Evolutionary conservation across 2,797 vertebrate genomes (phyloP).

Genomic region (Hyperoplus immaculatus): DNA sequence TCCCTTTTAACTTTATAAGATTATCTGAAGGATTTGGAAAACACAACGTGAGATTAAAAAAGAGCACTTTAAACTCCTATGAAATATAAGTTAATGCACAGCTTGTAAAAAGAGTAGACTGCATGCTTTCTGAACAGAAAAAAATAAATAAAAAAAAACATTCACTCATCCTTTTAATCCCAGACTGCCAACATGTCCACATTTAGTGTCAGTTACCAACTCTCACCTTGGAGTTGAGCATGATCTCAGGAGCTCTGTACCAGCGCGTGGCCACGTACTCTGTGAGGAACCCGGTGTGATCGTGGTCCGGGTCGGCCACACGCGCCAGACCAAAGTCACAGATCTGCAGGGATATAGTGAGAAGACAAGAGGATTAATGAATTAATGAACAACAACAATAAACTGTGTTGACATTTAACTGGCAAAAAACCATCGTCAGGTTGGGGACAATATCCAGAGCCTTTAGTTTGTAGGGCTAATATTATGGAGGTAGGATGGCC

Average conservation of each 20-base stretch:
- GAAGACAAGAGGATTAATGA: not conserved
- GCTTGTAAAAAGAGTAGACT: not conserved
- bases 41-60: too few relatives aligned
- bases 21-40: too few relatives aligned
- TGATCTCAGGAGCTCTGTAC: constrained; percentile 96
- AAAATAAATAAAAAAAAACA: not conserved
- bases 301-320: constrained; percentile 91
- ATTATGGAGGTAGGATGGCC: too few relatives aligned
- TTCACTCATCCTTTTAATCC: too few relatives aligned
- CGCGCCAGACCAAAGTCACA: constrained; percentile 94
- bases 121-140: not conserved
- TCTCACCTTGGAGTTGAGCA: constrained; percentile 93
- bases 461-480: not conserved
- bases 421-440: not conserved
- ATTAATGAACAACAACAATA: not conserved
- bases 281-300: constrained; percentile 92
- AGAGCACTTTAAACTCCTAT: not conserved
- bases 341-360: constrained; percentile 79
- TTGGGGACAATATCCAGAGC: not conserved
- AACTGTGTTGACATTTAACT: not conserved
- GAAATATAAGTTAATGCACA: not conserved
- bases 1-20: not conserved
- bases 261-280: constrained; percentile 95
- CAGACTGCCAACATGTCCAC: not conserved
- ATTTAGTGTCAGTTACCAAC: not conserved